Conservation (phyloP, 2,888 invertebrate genomes). For the Zaprionus bogoriensis region DNA sequence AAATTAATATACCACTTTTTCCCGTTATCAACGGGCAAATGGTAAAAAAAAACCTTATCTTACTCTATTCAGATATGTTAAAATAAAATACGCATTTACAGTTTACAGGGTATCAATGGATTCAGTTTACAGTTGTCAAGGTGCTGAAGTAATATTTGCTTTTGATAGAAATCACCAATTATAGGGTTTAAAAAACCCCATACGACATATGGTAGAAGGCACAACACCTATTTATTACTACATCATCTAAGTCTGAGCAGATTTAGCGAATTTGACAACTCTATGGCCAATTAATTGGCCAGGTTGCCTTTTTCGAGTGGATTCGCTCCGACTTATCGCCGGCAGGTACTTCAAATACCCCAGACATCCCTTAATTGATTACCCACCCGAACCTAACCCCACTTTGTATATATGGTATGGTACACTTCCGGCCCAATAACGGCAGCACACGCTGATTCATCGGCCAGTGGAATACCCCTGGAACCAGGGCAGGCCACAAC, state of each 20-base stretch:
- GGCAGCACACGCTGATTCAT: neutral
- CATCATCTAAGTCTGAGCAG: neutral
- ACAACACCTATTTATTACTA: too few species aligned
- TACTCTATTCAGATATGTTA: too few species aligned
- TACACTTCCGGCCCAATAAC: neutral
- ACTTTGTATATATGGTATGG: neutral
- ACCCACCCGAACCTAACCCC: neutral
- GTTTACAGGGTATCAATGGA: too few species aligned
- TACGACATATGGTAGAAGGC: too few species aligned
- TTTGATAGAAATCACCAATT: too few species aligned
- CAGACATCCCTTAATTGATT: neutral
- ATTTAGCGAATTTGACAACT: neutral
- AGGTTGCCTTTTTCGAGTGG: neutral
- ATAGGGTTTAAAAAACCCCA: too few species aligned
- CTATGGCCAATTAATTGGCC: neutral
- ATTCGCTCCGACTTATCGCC: neutral
- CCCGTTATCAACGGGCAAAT: too few species aligned
- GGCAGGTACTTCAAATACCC: neutral
- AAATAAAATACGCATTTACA: too few species aligned
- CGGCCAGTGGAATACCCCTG: neutral
- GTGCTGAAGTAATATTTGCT: too few species aligned
- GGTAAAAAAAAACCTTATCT: too few species aligned
- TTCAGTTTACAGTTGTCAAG: too few species aligned
- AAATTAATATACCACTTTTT: too few species aligned
- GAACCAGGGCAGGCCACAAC: neutral